These are phyloP conservation scores for Cerastis rubricosa DNA, from an alignment of 2,888 invertebrate species.

Conservation along the genomic window DNA sequence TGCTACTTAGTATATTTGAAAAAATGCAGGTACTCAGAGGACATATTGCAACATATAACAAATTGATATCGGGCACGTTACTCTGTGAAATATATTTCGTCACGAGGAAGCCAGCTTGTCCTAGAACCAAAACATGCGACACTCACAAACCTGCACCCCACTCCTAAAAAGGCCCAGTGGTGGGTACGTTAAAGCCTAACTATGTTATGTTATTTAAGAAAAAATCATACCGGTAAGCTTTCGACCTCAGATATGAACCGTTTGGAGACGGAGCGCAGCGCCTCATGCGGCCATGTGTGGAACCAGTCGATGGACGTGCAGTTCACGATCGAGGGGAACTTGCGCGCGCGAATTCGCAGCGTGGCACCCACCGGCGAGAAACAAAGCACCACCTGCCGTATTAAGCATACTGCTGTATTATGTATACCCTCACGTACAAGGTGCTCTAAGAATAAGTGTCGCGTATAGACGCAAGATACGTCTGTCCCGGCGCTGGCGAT, in stretches of 20 bases:
- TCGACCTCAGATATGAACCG: conserved; percentile 95
- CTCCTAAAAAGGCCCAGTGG: background rate
- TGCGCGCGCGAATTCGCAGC: conserved; percentile 95
- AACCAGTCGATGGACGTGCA: conserved; percentile 99
- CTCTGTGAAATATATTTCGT: background rate
- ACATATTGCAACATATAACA: no score
- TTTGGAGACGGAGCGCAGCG: conserved; percentile 96
- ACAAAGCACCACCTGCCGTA: conserved; percentile 94
- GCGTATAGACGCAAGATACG: no score
- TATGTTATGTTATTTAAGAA: background rate
- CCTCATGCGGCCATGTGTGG: conserved; percentile 98
- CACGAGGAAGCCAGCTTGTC: background rate
- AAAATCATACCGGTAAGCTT: conserved; percentile 92
- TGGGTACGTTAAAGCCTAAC: background rate
- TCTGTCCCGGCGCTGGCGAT: no score
- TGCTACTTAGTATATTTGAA: background rate
- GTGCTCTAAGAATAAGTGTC: background rate
- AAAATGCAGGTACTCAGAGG: background rate
- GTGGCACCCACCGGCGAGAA: conserved; percentile 98
- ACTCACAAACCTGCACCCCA: background rate
- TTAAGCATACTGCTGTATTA: background rate
- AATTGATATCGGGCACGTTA: background rate
- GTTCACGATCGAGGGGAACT: conserved; percentile 98
- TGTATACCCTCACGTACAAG: background rate
- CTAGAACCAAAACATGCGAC: background rate